Base-by-base conservation (phyloP, 2,888 invertebrate species). In the Candidula unifasciata region DNA sequence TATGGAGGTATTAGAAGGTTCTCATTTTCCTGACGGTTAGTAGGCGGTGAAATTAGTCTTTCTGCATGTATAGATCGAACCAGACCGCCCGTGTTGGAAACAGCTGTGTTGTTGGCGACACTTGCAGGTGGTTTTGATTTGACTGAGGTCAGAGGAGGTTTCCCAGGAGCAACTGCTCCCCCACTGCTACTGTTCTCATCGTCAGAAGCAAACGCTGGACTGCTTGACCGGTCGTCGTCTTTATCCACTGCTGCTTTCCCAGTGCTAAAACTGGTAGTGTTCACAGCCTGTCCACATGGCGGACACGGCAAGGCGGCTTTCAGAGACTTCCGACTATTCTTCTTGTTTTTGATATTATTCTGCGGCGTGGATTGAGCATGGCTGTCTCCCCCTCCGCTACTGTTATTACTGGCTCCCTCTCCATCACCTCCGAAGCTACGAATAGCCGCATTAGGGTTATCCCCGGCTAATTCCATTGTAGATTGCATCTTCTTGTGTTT, bases 191-290 rank as follows among this genome's bases (percentile, higher is more conserved):
- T 92, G 73, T 90, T 90, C 78, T 91, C 91, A 35, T 98, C 98
- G 87, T 98, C 98, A 92, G 98, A 98, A 0, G 98, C 98, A 90
- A 98, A 98, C 92, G 98, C 98, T 0, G 97, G 97, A 96, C 94
- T 94, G 85, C 98, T 98, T 91, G 98, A 98, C 0, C 98, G 98
- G 66, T 98, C 95, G 90, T 97, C 97, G 96, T 66, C 93, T 33
- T 92, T 96, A 95, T 91, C 89, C 33, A 90, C 90, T 80, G 87
- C 85, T 8, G 64, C 82, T 57, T 86, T 84, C 21, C 80, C 89
- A 87, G 10, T 90, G 77, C 86, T 81, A 77, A 88, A 87, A 78
- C 87, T 86, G 2, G 88, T 87, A 18, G 87, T 87, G 80, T 80
- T 87, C 18, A 85, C 80, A 3, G 27, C 27, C 52, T 81, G 78